Conservation (phyloP, 2,113 vertebrate species). For the Mirza zaza region DNA sequence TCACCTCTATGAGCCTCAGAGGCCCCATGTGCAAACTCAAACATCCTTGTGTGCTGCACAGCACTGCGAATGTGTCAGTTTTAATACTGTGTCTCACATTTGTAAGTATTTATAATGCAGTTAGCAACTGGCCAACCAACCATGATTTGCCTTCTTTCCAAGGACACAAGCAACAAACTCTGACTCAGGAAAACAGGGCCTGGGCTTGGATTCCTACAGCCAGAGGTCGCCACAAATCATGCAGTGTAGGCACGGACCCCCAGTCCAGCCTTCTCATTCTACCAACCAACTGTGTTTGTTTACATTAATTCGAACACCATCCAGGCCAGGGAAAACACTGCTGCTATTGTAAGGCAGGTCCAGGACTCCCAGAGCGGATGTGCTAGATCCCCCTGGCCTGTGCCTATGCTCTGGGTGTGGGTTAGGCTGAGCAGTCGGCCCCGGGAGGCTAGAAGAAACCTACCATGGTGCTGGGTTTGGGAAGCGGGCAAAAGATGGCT, state of each 20-base stretch:
- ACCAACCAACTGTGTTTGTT: not conserved
- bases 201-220: not conserved
- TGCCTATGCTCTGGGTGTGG: fast-evolving
- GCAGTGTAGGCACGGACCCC: not conserved
- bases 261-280: not conserved
- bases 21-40: not conserved
- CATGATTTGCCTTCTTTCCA: not conserved
- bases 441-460: not conserved
- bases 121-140: not conserved
- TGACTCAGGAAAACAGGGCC: not conserved
- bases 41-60: not conserved
- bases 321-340: constrained; percentile 12
- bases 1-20: not conserved
- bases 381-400: not conserved
- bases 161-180: not conserved
- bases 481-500: not conserved
- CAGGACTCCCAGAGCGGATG: not conserved
- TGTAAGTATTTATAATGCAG: not conserved
- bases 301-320: constrained; percentile 16
- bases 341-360: not conserved
- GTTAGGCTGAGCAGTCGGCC: not conserved
- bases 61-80: not conserved
- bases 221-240: not conserved
- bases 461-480: not conserved
- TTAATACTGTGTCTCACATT: not conserved